Percentiles rank a stretch among this genome's conserved stretches.
Conservation (phyloP, 1,140 invertebrate genomes). For the Samia ricini region DNA sequence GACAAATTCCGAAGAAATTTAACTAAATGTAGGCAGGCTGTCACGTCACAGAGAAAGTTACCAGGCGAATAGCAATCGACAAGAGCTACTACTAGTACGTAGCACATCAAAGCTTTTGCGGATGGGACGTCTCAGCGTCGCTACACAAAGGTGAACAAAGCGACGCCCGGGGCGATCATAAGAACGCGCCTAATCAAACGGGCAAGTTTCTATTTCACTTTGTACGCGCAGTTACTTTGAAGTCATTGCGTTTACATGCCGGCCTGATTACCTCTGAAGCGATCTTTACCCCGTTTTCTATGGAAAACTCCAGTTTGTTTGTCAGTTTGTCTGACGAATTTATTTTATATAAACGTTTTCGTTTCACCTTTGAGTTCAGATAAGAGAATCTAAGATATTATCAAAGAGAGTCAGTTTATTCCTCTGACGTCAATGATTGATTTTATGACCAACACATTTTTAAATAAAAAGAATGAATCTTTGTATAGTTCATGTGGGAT, state of each 20-base stretch:
- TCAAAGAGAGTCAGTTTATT: too few species aligned
- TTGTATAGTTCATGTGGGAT: too few species aligned
- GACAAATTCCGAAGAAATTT: not conserved
- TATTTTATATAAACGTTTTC: not conserved
- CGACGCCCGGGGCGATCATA: constrained; percentile 36
- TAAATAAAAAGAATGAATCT: too few species aligned
- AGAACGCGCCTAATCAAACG: constrained; percentile 62
- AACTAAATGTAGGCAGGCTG: not conserved
- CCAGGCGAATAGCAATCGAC: constrained; percentile 39
- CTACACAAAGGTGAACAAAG: constrained; percentile 45
- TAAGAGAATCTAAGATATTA: not conserved
- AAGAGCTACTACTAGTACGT: constrained; percentile 27
- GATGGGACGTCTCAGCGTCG: constrained; percentile 7
- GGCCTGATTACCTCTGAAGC: constrained; percentile 29
- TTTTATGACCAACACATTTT: too few species aligned
- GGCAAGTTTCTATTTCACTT: constrained; percentile 40
- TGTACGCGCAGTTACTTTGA: constrained; percentile 55
- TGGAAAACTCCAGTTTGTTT: not conserved
- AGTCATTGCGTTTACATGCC: constrained; percentile 40
- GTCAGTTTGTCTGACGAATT: constrained; percentile 3
- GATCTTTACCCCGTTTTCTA: constrained; percentile 4
- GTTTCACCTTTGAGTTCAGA: too few species aligned
- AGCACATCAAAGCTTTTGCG: constrained; percentile 34
- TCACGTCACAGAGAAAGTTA: constrained; percentile 8
- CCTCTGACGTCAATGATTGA: too few species aligned